Conservation (phyloP, 2,888 invertebrate genomes). For the Automeris io region DNA sequence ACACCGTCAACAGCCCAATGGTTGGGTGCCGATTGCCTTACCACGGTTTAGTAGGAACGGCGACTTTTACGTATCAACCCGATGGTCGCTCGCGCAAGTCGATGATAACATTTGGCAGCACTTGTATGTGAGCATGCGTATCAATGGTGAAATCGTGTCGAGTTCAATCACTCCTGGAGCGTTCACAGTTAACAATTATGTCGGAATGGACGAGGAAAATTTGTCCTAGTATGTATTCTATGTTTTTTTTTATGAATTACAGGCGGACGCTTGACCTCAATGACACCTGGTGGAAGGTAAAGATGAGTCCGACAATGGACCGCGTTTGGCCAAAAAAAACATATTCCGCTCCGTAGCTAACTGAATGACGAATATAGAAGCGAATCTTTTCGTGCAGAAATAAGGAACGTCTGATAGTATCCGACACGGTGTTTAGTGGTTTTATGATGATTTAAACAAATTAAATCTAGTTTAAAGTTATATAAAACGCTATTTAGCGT, state of each 20-base stretch:
- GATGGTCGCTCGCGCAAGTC: constrained; percentile 52
- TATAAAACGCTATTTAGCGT: no score
- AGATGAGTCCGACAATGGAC: no score
- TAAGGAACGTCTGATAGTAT: no score
- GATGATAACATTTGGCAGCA: constrained; percentile 73
- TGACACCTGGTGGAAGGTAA: no score
- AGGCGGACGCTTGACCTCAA: no score
- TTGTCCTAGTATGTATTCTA: constrained; percentile 50
- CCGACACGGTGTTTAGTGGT: no score
- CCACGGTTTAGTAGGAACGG: constrained; percentile 73
- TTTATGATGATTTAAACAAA: no score
- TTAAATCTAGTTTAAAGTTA: no score
- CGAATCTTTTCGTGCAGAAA: no score
- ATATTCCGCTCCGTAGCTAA: constrained; percentile 62
- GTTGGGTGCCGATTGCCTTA: constrained; percentile 82
- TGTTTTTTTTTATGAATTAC: constrained; percentile 45
- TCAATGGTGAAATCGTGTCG: constrained; percentile 40
- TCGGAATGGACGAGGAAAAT: constrained; percentile 68
- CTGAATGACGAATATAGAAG: no score
- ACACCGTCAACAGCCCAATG: constrained; percentile 74
- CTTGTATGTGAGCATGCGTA: constrained; percentile 47
- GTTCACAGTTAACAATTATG: constrained; percentile 77
- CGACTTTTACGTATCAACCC: constrained; percentile 55
- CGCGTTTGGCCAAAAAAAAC: constrained; percentile 39
- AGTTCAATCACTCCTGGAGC: constrained; percentile 72